Evolutionary conservation across 2,888 invertebrate species (phyloP).

Genomic region (Odontomyia ornata): DNA sequence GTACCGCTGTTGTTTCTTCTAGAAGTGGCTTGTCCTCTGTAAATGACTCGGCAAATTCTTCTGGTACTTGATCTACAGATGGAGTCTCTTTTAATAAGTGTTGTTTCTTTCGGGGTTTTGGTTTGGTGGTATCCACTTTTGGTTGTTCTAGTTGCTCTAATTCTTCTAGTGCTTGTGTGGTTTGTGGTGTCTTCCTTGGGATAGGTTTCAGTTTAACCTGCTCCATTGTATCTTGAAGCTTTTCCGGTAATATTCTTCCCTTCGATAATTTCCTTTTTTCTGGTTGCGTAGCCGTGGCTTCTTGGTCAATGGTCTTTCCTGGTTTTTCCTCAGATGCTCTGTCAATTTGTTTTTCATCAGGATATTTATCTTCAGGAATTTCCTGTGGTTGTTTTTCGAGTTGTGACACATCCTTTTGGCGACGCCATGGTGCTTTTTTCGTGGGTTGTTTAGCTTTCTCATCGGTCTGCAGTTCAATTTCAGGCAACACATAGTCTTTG

Average conservation of each 20-base stretch:
- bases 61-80: constrained; percentile 61
- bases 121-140: constrained; percentile 54
- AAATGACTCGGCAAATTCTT: constrained; percentile 61
- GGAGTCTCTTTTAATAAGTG: constrained; percentile 60
- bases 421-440: constrained; percentile 50
- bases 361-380: no score
- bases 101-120: constrained; percentile 56
- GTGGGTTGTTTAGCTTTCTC: constrained; percentile 51
- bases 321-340: constrained; percentile 51
- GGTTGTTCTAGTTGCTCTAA: constrained; percentile 51
- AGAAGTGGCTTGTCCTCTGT: constrained; percentile 60
- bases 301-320: constrained; percentile 56
- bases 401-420: constrained; percentile 49
- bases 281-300: constrained; percentile 54
- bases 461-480: constrained; percentile 50
- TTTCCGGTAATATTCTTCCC: constrained; percentile 61
- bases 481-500: constrained; percentile 50
- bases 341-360: constrained; percentile 41
- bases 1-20: constrained; percentile 59
- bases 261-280: constrained; percentile 62
- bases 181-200: constrained; percentile 58
- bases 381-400: constrained; percentile 50
- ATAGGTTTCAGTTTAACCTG: constrained; percentile 63
- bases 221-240: constrained; percentile 63
- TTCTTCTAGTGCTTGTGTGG: constrained; percentile 52